A percentile compares a stretch with the other conserved stretches of the same genome.
Conservation (phyloP, 2,113 vertebrate species). For the Xiphophorus couchianus region DNA sequence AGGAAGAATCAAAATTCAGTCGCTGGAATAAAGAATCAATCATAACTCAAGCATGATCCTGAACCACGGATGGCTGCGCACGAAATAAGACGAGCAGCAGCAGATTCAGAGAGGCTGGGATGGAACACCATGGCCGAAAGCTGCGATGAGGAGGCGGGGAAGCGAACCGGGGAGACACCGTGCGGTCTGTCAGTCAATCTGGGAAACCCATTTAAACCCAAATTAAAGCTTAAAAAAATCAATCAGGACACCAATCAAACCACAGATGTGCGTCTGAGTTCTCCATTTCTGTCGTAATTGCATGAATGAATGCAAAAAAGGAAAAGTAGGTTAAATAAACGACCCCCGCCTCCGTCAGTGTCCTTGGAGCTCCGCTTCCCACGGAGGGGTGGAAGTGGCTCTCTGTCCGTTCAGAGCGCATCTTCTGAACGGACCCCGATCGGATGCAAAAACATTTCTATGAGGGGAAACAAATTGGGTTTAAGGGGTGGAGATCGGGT, state of each 20-base stretch:
- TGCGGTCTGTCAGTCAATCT: conserved; percentile 43
- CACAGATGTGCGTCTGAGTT: background rate
- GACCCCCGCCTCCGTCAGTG: conserved; percentile 49
- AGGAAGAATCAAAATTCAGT: conserved; percentile 42
- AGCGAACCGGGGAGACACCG: conserved; percentile 9
- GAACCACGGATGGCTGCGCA: conserved; percentile 32
- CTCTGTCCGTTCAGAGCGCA: conserved; percentile 25
- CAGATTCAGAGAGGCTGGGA: conserved; percentile 15
- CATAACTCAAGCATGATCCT: background rate
- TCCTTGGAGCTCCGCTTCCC: conserved; percentile 63
- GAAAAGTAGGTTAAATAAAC: conserved; percentile 1
- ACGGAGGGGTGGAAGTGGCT: conserved; percentile 50
- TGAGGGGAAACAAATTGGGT: background rate
- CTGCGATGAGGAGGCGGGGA: conserved; percentile 18
- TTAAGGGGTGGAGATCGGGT: background rate
- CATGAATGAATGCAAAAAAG: background rate
- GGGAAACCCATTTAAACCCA: conserved; percentile 47
- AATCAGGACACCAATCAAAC: conserved; percentile 30
- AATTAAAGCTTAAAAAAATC: conserved; percentile 49
- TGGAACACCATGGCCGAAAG: conserved; percentile 28
- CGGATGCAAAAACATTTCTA: background rate
- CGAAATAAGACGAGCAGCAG: conserved; percentile 16
- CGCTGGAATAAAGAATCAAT: conserved; percentile 26
- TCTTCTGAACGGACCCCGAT: conserved; percentile 1
- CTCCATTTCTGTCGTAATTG: background rate